Evolutionary conservation across 1,140 invertebrate genomes (phyloP), one percentile per base, ranked within the genome.

Genomic region (Drosophila aff.): DNA sequence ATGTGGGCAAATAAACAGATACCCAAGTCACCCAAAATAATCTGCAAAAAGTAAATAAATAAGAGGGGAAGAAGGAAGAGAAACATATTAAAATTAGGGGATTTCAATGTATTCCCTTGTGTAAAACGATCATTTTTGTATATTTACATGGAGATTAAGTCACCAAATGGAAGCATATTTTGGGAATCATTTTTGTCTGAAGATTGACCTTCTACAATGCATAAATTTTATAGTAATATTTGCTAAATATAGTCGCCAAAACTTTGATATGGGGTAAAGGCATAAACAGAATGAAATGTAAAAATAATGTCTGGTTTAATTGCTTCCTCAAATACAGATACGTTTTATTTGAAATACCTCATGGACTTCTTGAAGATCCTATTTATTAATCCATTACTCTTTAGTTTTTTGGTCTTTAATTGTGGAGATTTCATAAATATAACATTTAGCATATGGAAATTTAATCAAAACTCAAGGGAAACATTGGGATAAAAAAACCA

Each of bases 1-100:
- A 76, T 76, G 41, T 60, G 64, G 59, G 52, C 66, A 74, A 82
- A 82, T 82, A 82, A 78, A 68, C 79, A 75, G 60, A 50, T 62
- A 53, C 36, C 78, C 16, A 21, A 41, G 43, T 41, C 41, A 49
- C 59, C 59, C 21, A 60, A 81, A 62, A 74, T 57, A 62, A 50
- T 47, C 21, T 26, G 26, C 40, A 50, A 61, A 55, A 49, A 23
- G 44, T 71, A 76, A 81, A 81, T 69, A 66, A 76, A 65, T 60
- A 31, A n/a, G 16, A 33, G 28, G 13, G 21, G 43, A 16, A 41
- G 9, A n/a, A 46, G n/a, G 49, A 74, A 61, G 67, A 18, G 57
- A 61, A 69, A 69, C 60, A 65, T 23, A 65, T 28, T 41, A 33
- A 43, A 46, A 11, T 71, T 31, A 55, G 11, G n/a, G 33, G 21